These are phyloP conservation scores for Columbina picui DNA, from an alignment of 2,113 vertebrate species.

Conservation along the genomic window DNA sequence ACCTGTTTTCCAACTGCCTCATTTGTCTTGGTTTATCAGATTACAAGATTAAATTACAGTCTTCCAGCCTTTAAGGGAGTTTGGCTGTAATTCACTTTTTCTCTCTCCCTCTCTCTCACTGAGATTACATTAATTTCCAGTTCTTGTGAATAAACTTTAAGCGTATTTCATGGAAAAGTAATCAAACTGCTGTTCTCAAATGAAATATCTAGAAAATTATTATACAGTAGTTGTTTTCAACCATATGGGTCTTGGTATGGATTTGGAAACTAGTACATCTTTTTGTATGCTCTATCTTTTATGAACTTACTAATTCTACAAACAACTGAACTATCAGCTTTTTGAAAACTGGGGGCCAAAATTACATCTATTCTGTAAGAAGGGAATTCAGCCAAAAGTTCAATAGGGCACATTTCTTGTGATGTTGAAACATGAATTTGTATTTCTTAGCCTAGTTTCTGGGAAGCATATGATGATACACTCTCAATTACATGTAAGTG, in stretches of 20 bases:
- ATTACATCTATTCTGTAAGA: not conserved
- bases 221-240: not conserved
- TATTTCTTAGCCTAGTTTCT: not conserved
- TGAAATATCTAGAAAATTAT: not conserved
- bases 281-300: not conserved
- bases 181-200: not conserved
- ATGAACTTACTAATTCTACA: not conserved
- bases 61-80: conserved; percentile 49
- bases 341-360: not conserved
- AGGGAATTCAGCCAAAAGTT: not conserved
- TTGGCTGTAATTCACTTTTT: not conserved
- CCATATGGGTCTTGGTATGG: not conserved
- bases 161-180: not conserved
- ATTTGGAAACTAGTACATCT: not conserved
- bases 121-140: conserved; percentile 28
- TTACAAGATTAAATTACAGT: conserved; percentile 69
- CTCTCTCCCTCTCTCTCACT: not conserved
- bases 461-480: not conserved
- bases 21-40: conserved; percentile 76
- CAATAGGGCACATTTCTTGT: not conserved
- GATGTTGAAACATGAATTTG: not conserved
- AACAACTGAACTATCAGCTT: not conserved
- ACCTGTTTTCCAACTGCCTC: conserved; percentile 57
- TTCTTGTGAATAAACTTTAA: conserved; percentile 3
- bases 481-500: not conserved